Conservation (phyloP, 2,888 invertebrate species). For the Allolobophora icterica region DNA sequence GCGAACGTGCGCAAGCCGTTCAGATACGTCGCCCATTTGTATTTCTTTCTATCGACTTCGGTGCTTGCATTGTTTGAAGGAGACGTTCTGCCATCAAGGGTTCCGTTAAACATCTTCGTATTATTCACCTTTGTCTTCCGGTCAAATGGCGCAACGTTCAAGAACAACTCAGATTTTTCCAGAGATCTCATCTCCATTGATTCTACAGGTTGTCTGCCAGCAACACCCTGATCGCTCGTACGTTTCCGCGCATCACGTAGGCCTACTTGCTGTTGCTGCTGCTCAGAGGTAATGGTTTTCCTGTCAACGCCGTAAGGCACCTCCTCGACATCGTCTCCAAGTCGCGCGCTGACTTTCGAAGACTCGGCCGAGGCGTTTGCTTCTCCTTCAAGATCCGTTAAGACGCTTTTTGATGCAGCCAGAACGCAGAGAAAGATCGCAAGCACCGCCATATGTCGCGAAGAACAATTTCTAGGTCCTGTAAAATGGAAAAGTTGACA, state of each 20-base stretch:
- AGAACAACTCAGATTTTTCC: background rate
- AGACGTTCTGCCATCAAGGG: background rate
- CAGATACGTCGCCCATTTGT: background rate
- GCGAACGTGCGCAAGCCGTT: background rate
- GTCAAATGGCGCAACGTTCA: background rate
- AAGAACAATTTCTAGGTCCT: background rate
- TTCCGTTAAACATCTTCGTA: background rate
- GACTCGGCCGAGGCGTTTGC: background rate
- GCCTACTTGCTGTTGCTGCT: background rate
- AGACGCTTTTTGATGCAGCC: background rate
- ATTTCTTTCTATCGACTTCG: background rate
- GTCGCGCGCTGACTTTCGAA: background rate
- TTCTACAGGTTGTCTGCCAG: background rate
- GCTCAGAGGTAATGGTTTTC: background rate
- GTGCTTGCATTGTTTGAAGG: background rate
- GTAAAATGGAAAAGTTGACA: background rate
- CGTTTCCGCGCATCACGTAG: too few species aligned
- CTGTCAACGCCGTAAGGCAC: background rate
- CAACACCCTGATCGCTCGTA: background rate
- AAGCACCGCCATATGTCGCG: background rate
- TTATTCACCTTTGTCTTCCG: background rate
- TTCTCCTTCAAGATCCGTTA: background rate
- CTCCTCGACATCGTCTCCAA: background rate
- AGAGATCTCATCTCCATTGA: background rate
- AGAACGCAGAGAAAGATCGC: background rate